Conservation (phyloP, 2,888 invertebrate species). For the Stenichneumon culpator region DNA sequence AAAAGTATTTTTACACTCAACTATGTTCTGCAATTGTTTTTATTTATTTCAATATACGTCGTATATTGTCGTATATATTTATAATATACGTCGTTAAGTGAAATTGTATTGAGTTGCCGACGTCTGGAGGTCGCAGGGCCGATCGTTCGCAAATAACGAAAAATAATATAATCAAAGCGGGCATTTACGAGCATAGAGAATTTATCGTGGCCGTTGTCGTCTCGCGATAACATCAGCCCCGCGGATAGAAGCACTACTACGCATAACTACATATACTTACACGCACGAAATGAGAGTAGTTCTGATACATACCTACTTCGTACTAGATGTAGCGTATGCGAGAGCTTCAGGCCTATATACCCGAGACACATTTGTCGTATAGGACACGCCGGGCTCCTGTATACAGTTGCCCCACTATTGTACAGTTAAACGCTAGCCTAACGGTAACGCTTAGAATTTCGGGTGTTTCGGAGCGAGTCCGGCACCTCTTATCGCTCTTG, state of each 20-base stretch:
- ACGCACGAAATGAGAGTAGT: constrained; percentile 23
- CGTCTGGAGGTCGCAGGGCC: neutral
- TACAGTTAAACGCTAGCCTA: constrained; percentile 81
- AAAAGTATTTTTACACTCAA: constrained; percentile 10
- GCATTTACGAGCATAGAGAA: neutral
- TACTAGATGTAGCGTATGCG: neutral
- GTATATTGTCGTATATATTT: no score
- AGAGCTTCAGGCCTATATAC: constrained; percentile 15
- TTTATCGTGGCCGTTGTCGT: constrained; percentile 23
- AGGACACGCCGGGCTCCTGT: constrained; percentile 26
- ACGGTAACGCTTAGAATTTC: constrained; percentile 80
- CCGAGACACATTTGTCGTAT: constrained; percentile 61
- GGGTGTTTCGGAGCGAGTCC: constrained; percentile 73
- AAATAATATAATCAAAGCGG: neutral
- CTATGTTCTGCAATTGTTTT: neutral
- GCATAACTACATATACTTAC: constrained; percentile 29
- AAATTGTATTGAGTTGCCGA: constrained; percentile 14
- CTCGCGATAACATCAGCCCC: constrained; percentile 10
- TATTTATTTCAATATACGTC: no score
- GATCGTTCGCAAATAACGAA: neutral
- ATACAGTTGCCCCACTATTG: constrained; percentile 73
- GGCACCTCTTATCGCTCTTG: constrained; percentile 67
- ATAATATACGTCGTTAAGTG: no score
- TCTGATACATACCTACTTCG: constrained; percentile 5
- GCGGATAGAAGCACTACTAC: neutral